Base-by-base conservation (phyloP, 2,797 vertebrate species). In the Syncerus caffer region DNA sequence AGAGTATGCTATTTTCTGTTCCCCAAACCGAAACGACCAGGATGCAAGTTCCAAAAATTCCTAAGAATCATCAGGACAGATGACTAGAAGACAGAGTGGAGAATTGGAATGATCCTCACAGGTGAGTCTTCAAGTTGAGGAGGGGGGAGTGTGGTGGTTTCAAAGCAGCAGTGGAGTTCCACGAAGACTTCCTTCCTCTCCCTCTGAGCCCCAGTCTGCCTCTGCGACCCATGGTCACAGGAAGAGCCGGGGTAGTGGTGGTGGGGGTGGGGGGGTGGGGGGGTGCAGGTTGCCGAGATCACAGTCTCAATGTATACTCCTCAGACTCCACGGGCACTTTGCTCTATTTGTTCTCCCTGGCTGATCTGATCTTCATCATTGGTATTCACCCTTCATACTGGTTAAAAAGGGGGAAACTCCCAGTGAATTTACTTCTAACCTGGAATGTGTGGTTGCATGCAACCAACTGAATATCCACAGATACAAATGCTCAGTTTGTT, bases 271-370 rank as follows among this genome's bases (percentile, higher is more conserved):
- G 57, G 57, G 58, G 13, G 1, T 1, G 5, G 42, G 42, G 42
- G 13, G 29, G 7, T 14, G 3, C 29, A n/a, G 62, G 16, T 64
- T n/a, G 7, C 31, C 0, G 16, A 34, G 62, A 67, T 19, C 62
- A 16, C 62, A 67, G 62, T 34, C 31, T 67, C 31, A 67, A 0
- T 6, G 8, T 34, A 19, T 34, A 34, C 16, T 31, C 60, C 60
- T 67, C 62, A 67, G 62, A 19, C 62, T 5, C 62, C 62, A 11
- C 0, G n/a, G 62, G 62, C 62, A 67, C n/a, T 67, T 67, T 19
- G 62, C n/a, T 67, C 31, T 34, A 1, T 67, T 19, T 67, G 62
- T 67, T 67, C 62, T 67, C n/a, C n/a, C 62, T 67, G 62, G n/a
- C n/a, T 34, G 62, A 67, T 67, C 16, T 67, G 64, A 21, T 67